Conservation (phyloP, 2,888 invertebrate species). For the Luperina testacea region DNA sequence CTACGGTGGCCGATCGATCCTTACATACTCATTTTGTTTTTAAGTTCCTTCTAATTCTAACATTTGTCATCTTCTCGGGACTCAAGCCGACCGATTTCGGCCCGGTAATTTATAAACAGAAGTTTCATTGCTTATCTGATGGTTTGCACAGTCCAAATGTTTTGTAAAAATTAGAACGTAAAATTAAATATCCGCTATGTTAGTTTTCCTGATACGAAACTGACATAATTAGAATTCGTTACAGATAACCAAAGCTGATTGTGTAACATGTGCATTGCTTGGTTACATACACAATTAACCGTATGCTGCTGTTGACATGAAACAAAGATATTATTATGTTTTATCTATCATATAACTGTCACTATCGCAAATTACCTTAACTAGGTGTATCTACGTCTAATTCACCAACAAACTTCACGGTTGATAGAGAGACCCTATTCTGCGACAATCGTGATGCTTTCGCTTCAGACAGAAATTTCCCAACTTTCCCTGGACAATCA, state of each 20-base stretch:
- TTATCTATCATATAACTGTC: constrained; percentile 10
- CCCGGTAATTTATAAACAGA: background rate
- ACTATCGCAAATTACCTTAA: background rate
- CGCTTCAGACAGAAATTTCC: too few species aligned
- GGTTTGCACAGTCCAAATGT: constrained; percentile 18
- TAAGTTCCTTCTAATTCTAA: constrained; percentile 8
- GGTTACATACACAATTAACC: constrained; percentile 32
- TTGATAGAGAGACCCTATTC: constrained; percentile 35
- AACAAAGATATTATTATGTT: constrained; percentile 31
- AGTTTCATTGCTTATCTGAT: background rate
- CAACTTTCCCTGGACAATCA: background rate
- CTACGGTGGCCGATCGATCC: too few species aligned
- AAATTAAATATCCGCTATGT: constrained; percentile 30
- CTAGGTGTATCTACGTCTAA: background rate
- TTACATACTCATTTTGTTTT: background rate
- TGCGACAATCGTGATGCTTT: background rate
- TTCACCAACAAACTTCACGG: background rate
- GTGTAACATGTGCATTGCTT: constrained; percentile 28
- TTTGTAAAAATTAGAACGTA: constrained; percentile 1
- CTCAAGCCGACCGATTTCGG: background rate
- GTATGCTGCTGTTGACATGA: constrained; percentile 20
- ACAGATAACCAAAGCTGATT: constrained; percentile 21
- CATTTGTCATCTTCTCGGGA: background rate
- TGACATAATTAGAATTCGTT: constrained; percentile 24
- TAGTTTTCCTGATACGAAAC: constrained; percentile 29